Conservation (phyloP, 2,797 vertebrate genomes). For the Jordanella pulchra region DNA sequence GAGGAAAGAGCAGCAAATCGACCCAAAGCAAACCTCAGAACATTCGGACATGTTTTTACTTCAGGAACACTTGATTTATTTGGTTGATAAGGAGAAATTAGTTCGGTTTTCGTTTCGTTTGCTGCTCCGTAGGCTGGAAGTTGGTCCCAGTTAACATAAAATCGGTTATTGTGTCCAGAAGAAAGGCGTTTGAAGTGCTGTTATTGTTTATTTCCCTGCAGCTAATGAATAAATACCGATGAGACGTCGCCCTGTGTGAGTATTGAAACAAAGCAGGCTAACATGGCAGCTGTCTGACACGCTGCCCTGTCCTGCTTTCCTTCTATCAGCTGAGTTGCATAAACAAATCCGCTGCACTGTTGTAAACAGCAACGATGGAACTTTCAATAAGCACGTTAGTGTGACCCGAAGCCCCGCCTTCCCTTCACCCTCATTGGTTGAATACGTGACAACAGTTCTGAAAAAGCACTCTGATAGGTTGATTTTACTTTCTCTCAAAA, state of each 20-base stretch:
- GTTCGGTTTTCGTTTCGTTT: not conserved
- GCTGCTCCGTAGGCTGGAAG: not conserved
- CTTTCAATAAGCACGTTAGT: slow-evolving; percentile 60
- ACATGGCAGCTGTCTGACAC: not conserved
- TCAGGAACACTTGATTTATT: not conserved
- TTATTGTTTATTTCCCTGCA: not conserved
- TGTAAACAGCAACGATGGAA: slow-evolving; percentile 65
- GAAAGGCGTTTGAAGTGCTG: not conserved
- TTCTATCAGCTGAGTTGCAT: slow-evolving; percentile 46
- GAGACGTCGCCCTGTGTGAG: not conserved
- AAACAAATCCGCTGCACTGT: slow-evolving; percentile 57
- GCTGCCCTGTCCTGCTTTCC: not conserved
- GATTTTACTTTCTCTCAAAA: slow-evolving; percentile 21
- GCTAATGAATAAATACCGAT: not conserved
- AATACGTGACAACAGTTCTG: fast-evolving
- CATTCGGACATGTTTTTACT: not conserved
- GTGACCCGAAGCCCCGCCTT: slow-evolving; percentile 62
- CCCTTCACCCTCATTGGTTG: slow-evolving; percentile 41
- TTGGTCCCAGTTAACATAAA: not conserved
- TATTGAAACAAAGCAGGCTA: not conserved
- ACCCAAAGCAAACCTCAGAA: not conserved
- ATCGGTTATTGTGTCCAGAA: not conserved
- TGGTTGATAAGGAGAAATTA: not conserved
- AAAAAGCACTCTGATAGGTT: slow-evolving; percentile 40
- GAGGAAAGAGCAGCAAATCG: not conserved